Evolutionary conservation across 2,113 vertebrate species (phyloP).

Genomic region (Gymnorhina tibicen): DNA sequence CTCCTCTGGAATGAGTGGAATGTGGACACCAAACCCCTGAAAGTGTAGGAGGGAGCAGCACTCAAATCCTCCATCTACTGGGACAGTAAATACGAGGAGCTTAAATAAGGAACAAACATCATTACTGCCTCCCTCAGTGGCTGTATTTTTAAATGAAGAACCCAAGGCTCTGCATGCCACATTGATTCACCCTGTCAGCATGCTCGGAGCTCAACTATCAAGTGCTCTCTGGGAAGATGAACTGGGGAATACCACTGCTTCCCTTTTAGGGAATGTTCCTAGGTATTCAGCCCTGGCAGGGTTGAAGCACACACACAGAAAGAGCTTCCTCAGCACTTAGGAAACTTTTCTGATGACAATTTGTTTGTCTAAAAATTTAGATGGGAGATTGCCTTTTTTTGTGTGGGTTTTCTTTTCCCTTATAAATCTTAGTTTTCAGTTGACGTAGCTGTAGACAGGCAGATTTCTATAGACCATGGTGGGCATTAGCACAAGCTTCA

Average conservation of each 20-base stretch:
- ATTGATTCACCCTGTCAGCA: neutral
- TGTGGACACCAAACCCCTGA: neutral
- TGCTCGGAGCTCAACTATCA: neutral
- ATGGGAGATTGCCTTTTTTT: neutral
- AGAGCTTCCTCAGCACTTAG: neutral
- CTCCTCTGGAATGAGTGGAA: slow-evolving; percentile 5
- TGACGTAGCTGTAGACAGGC: neutral
- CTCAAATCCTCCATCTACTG: neutral
- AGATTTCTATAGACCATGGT: neutral
- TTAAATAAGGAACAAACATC: slow-evolving; percentile 29
- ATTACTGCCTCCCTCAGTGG: neutral
- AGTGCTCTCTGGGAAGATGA: neutral
- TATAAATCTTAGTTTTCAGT: neutral
- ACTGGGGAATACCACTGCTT: neutral
- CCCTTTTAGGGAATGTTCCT: neutral
- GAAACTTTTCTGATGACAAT: neutral
- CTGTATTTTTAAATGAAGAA: slow-evolving; percentile 34
- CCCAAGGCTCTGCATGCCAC: neutral
- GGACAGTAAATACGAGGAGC: neutral
- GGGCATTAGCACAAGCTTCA: neutral
- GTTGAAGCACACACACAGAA: neutral
- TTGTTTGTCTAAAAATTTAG: neutral
- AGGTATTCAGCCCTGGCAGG: neutral
- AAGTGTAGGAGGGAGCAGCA: neutral
- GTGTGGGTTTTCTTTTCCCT: neutral